Evolutionary conservation across 92 coral and sea anemone genomes (phyloP).

Genomic region (Ricordea florida): DNA sequence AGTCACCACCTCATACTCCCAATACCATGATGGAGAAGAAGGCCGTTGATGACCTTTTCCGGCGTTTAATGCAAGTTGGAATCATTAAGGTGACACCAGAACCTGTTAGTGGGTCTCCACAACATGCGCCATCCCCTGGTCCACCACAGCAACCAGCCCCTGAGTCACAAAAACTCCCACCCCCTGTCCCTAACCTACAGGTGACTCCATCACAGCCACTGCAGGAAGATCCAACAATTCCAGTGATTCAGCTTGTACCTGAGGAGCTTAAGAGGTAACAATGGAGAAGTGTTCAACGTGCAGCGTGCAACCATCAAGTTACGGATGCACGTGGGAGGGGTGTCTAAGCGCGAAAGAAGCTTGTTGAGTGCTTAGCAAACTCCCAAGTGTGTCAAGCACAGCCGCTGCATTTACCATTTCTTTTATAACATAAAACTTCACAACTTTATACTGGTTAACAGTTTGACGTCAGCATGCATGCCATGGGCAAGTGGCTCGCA

Average conservation of each 20-base stretch:
- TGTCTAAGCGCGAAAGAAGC: too few species aligned
- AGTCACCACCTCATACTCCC: constrained; percentile 63
- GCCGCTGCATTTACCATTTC: too few species aligned
- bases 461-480: too few species aligned
- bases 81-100: constrained; percentile 88
- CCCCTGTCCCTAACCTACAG: constrained; percentile 9
- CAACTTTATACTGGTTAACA: too few species aligned
- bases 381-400: too few species aligned
- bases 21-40: constrained; percentile 89
- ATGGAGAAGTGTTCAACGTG: background rate
- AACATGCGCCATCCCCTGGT: constrained; percentile 62
- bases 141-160: constrained; percentile 31
- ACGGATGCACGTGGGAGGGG: too few species aligned
- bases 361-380: too few species aligned
- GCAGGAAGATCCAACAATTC: constrained; percentile 23
- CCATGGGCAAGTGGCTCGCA: too few species aligned
- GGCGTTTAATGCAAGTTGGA: constrained; percentile 75
- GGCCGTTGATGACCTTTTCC: constrained; percentile 90
- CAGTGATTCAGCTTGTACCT: constrained; percentile 72
- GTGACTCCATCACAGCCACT: background rate
- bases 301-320: background rate
- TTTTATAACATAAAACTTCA: too few species aligned
- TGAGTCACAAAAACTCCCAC: constrained; percentile 31
- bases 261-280: constrained; percentile 82
- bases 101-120: constrained; percentile 61